These are phyloP conservation scores for Heliconius ethilla DNA, from an alignment of 2,888 invertebrate genomes.

Conservation along the genomic window DNA sequence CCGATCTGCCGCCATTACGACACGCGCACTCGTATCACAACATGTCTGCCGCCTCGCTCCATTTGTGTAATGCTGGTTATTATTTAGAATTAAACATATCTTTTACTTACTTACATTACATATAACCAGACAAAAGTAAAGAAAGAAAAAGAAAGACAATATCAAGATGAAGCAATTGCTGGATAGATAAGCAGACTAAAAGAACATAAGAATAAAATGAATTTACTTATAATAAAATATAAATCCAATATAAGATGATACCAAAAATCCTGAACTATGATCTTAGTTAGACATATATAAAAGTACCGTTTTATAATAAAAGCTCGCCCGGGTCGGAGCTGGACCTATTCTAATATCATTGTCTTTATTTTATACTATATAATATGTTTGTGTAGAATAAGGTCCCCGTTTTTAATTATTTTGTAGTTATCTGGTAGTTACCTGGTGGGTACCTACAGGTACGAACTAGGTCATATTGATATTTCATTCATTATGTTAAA, in stretches of 20 bases:
- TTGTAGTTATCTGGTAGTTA: background rate
- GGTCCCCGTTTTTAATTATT: background rate
- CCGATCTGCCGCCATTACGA: conserved; percentile 66
- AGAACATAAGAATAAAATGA: background rate
- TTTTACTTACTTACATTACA: background rate
- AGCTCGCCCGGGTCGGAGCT: conserved; percentile 7
- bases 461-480: conserved; percentile 48
- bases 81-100: background rate
- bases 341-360: conserved; percentile 2
- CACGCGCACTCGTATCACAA: conserved; percentile 62
- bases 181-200: background rate
- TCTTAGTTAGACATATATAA: background rate
- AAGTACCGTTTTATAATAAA: conserved; percentile 13
- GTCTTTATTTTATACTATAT: background rate
- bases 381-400: background rate
- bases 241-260: background rate
- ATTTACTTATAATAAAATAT: background rate
- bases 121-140: background rate
- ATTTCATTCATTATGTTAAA: conserved; percentile 49
- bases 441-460: conserved; percentile 6
- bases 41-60: conserved; percentile 58
- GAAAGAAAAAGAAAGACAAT: background rate
- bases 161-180: background rate
- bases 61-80: conserved; percentile 28
- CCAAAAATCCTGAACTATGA: background rate